Evolutionary conservation across 2,113 vertebrate genomes (phyloP).

Genomic region (Lamprotornis superbus): DNA sequence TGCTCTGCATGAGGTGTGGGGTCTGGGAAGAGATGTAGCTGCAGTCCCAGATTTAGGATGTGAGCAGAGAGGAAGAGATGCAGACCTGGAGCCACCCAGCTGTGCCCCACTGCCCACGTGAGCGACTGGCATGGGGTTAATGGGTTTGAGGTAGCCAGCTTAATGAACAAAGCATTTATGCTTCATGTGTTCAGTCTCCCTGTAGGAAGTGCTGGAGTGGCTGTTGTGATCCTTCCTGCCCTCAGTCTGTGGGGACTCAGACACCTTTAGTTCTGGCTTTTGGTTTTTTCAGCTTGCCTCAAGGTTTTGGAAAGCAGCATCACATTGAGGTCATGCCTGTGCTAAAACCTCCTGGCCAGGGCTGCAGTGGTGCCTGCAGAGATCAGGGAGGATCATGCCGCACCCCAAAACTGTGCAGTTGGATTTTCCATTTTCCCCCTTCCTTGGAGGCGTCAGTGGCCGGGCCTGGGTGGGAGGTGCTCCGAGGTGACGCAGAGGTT

Average conservation of each 20-base stretch:
- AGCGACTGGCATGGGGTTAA: background rate
- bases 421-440: background rate
- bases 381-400: background rate
- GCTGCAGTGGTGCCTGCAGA: background rate
- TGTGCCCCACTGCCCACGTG: accelerated
- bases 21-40: background rate
- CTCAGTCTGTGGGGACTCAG: background rate
- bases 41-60: background rate
- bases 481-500: background rate
- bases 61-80: background rate
- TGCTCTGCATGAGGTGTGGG: background rate
- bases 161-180: background rate
- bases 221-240: background rate
- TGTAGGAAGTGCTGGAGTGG: background rate
- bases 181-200: background rate
- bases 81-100: background rate
- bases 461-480: background rate
- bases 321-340: accelerated
- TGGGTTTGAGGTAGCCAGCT: background rate
- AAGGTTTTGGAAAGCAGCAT: background rate
- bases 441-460: background rate
- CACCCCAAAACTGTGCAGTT: background rate
- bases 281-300: background rate
- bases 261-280: background rate
- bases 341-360: background rate